These are phyloP conservation scores for Apaloderma vittatum DNA, from an alignment of 2,113 vertebrate species.

Conservation along the genomic window DNA sequence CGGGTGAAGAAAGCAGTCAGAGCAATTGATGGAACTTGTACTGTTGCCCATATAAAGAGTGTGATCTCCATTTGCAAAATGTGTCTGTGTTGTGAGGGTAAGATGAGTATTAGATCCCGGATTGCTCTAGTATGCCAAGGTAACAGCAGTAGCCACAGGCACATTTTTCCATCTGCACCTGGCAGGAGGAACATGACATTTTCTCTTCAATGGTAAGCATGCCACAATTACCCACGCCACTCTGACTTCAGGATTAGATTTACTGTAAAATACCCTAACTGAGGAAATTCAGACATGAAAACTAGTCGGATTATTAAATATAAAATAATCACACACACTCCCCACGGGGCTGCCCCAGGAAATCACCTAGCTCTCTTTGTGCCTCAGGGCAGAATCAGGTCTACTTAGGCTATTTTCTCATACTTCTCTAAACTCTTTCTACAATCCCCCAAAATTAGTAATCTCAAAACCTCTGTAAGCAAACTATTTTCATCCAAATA, in stretches of 20 bases:
- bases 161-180: slow-evolving; percentile 58
- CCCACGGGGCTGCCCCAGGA: neutral
- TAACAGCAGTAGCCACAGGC: slow-evolving; percentile 61
- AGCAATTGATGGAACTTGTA: neutral
- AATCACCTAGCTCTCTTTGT: neutral
- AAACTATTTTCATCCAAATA: neutral
- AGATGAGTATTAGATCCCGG: neutral
- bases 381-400: neutral
- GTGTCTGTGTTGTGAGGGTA: neutral
- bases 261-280: neutral
- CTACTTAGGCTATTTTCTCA: neutral
- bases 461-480: neutral
- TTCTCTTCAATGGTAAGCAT: slow-evolving; percentile 22
- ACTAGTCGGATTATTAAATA: neutral
- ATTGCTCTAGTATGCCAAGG: slow-evolving; percentile 19
- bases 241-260: neutral
- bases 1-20: neutral
- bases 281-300: slow-evolving; percentile 1
- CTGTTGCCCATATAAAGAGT: neutral
- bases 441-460: neutral
- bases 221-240: neutral
- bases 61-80: neutral
- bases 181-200: slow-evolving; percentile 32
- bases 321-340: neutral
- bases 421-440: neutral